Conservation (phyloP, 2,888 invertebrate genomes). For the Busseola fusca region DNA sequence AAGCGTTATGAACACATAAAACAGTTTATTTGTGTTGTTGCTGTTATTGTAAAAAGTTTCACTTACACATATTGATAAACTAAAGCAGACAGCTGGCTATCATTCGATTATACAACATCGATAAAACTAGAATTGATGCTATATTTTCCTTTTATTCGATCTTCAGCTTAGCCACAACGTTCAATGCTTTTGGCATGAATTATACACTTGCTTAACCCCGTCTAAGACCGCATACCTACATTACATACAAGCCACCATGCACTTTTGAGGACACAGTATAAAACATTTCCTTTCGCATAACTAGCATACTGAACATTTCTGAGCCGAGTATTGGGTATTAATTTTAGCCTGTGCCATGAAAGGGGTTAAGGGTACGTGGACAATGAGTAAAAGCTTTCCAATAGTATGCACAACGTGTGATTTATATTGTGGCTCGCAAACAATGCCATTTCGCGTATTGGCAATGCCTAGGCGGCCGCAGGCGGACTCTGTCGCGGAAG, state of each 20-base stretch:
- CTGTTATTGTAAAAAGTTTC: constrained; percentile 42
- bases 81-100: constrained; percentile 36
- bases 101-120: constrained; percentile 48
- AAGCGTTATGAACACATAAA: constrained; percentile 12
- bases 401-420: constrained; percentile 72
- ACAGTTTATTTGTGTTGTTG: constrained; percentile 32
- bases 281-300: constrained; percentile 39
- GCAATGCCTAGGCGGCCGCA: constrained; percentile 71
- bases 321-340: constrained; percentile 28
- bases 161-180: constrained; percentile 35
- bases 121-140: constrained; percentile 40
- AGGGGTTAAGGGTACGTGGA: constrained; percentile 72
- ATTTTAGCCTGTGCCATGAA: constrained; percentile 61
- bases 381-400: constrained; percentile 72
- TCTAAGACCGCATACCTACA: constrained; percentile 59
- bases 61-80: constrained; percentile 44
- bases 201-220: constrained; percentile 54
- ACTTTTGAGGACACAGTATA: constrained; percentile 58
- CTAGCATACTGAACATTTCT: constrained; percentile 41
- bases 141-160: constrained; percentile 45
- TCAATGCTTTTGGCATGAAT: constrained; percentile 52
- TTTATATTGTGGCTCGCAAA: constrained; percentile 86
- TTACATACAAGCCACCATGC: constrained; percentile 54
- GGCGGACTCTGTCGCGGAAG: constrained; percentile 78
- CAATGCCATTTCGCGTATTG: constrained; percentile 80